Conservation (phyloP, 2,888 invertebrate genomes). For the Limnephilus rhombicus region DNA sequence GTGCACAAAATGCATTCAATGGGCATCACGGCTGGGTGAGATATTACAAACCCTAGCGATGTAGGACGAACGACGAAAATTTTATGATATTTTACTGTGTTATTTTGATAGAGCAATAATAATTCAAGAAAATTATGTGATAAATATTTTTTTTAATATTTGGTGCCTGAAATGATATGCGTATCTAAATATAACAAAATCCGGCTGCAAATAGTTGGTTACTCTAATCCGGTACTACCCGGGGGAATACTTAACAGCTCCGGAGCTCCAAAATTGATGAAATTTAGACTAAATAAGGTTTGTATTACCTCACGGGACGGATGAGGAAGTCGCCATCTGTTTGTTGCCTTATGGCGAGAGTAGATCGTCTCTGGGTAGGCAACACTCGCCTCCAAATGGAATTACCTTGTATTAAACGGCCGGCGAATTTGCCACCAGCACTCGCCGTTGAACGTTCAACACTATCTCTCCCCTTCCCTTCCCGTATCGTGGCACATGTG, state of each 20-base stretch:
- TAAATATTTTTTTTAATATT: too few species aligned
- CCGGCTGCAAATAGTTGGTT: background rate
- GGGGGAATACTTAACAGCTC: background rate
- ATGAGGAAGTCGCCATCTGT: background rate
- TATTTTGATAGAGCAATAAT: too few species aligned
- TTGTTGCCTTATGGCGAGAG: background rate
- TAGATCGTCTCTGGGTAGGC: background rate
- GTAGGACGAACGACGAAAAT: background rate
- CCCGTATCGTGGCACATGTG: background rate
- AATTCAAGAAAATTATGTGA: too few species aligned
- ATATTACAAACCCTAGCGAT: background rate
- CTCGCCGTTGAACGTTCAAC: background rate
- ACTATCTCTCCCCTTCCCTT: background rate
- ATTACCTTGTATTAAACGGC: background rate
- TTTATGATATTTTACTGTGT: background rate
- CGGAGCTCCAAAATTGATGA: background rate
- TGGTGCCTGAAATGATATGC: too few species aligned
- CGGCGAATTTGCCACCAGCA: background rate
- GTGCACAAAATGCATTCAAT: background rate
- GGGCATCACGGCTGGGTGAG: background rate
- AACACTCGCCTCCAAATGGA: background rate
- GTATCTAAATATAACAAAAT: background rate
- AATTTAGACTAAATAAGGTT: background rate
- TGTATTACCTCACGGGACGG: background rate
- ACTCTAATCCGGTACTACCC: background rate